These are phyloP conservation scores for Cossypha niveicapilla DNA, from an alignment of 2,797 vertebrate genomes.

Conservation along the genomic window DNA sequence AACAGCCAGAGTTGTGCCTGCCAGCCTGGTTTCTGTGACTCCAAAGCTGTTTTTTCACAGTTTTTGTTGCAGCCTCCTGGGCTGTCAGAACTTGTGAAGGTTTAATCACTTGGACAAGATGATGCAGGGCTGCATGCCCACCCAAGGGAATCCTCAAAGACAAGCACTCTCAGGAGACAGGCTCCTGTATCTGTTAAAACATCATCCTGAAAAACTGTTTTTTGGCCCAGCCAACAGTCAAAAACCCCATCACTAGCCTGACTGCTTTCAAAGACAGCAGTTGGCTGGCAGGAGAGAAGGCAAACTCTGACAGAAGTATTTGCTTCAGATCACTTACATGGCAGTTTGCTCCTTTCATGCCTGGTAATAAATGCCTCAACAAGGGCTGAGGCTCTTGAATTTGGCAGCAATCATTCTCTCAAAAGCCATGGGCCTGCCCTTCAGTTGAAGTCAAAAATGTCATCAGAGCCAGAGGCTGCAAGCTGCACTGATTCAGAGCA, in stretches of 20 bases:
- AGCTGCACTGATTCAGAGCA: background rate
- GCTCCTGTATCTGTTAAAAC: background rate
- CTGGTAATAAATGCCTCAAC: background rate
- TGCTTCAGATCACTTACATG: background rate
- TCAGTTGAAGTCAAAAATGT: background rate
- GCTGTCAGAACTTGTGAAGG: background rate
- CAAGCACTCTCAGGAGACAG: background rate
- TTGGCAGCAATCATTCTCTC: background rate
- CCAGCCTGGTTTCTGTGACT: background rate
- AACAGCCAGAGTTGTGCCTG: background rate
- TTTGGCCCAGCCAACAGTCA: background rate
- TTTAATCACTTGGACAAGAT: background rate
- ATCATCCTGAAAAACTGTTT: background rate
- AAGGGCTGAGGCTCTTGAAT: background rate
- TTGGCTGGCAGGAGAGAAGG: background rate
- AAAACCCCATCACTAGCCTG: background rate
- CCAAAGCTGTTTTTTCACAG: background rate
- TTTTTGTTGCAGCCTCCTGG: background rate
- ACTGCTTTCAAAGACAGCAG: background rate
- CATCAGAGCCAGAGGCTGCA: background rate
- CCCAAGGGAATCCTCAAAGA: background rate
- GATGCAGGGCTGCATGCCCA: background rate
- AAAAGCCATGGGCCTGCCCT: background rate
- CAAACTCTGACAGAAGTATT: background rate
- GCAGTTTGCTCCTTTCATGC: background rate